Evolutionary conservation across 2,113 vertebrate genomes (phyloP), one percentile per base, ranked within the genome.

Genomic region (Pampusana beccarii): DNA sequence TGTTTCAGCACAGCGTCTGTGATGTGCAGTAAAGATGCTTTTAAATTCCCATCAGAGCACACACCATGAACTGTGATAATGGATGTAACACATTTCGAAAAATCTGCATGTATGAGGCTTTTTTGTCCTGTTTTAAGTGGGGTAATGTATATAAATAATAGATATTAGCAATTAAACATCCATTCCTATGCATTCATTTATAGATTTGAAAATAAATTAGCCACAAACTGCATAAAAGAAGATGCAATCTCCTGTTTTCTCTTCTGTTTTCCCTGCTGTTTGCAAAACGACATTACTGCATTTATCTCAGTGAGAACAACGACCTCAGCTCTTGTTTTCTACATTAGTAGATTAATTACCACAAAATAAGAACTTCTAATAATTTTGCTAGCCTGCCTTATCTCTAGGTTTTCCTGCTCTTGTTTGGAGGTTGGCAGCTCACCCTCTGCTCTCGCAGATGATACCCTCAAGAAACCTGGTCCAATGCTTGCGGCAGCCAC

Each of bases 1-100:
- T 96, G 95, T 95, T 94, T 90, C 74, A 96, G 96, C 92, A 91
- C 90, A 94, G 86, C 89, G 73, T 78, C 89, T 95, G 93, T 96
- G 96, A 98, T 96, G 95, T 96, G 96, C 94, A 95, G 94, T 97
- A 95, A 97, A 97, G 97, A 98, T 95, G 95, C 97, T 98, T 98
- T 98, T 98, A 98, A 98, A 98, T 97, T 95, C 98, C 97, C 97
- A 98, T 98, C 98, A 98, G 97, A 96, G 97, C 97, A 98, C 96
- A 98, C 96, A 95, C 97, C 98, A 97, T 98, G 98, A 98, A 98
- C 97, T 98, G 95, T 96, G 97, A 90, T 98, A 98, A 98, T 98
- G 97, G 97, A 97, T 97, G 92, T 92, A 97, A 95, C 97, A 90
- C 97, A 95, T 98, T 97, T 97, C 95, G 64, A 97, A 96, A 97